phyloP scores from a whole-genome alignment of 2,888 invertebrate genomes.

The Oscheius sp. region DNA sequence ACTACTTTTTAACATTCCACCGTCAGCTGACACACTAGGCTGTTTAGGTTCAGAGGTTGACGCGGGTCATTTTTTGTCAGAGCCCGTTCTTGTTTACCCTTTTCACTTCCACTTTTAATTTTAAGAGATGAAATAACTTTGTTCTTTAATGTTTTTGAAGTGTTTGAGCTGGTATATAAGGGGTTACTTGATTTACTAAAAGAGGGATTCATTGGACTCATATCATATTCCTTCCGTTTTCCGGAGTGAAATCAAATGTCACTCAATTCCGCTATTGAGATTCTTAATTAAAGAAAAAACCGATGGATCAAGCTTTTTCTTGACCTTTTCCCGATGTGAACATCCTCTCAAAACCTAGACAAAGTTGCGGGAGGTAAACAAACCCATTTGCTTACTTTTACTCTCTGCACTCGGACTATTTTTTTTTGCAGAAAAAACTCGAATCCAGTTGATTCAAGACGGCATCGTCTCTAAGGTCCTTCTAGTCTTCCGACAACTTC shows the following conservation, averaged over 20 bases:
- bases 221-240: neutral
- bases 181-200: too few species aligned
- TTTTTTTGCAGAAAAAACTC: slow-evolving; percentile 36
- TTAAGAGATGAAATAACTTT: too few species aligned
- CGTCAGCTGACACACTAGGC: neutral
- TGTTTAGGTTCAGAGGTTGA: neutral
- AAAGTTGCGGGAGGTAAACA: slow-evolving; percentile 12
- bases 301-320: neutral
- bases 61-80: slow-evolving; percentile 1
- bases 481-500: slow-evolving; percentile 30
- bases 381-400: neutral
- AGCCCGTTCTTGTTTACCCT: slow-evolving; percentile 10
- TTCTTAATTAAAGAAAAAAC: neutral
- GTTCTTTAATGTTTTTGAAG: too few species aligned
- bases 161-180: too few species aligned
- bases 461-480: slow-evolving; percentile 32
- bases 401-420: neutral
- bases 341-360: slow-evolving; percentile 8
- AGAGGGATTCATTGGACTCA: neutral
- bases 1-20: neutral
- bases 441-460: slow-evolving; percentile 42
- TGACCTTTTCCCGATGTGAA: neutral
- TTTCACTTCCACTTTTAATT: neutral
- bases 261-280: neutral
- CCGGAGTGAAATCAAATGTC: neutral